phyloP scores from a whole-genome alignment of 2,888 invertebrate species.

The Alsophila aescularia region DNA sequence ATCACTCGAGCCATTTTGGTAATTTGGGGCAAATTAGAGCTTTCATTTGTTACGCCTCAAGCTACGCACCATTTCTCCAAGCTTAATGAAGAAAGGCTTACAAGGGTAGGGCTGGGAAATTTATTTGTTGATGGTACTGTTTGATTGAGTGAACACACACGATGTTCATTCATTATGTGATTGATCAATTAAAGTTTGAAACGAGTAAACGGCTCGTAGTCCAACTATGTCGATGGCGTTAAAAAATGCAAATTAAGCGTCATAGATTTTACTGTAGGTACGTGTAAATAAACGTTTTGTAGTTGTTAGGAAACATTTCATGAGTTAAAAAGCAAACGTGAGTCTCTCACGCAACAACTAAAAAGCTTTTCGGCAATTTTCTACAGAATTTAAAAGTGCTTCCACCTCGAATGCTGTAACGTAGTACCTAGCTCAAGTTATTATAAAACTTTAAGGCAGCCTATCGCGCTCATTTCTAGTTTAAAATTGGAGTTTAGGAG shows the following conservation, averaged over 20 bases:
- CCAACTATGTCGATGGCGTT: too few species aligned
- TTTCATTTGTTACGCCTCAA: conserved; percentile 30
- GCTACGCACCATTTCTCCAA: conserved; percentile 23
- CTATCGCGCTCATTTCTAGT: conserved; percentile 62
- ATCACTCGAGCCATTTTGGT: conserved; percentile 42
- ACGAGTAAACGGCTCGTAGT: too few species aligned
- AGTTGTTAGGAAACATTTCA: conserved; percentile 2
- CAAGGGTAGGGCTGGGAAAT: conserved; percentile 23
- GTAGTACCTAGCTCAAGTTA: too few species aligned
- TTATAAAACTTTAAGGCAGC: conserved; percentile 64
- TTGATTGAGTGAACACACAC: too few species aligned
- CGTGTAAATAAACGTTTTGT: too few species aligned
- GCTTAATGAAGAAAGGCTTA: conserved; percentile 34
- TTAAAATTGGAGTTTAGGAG: conserved; percentile 74
- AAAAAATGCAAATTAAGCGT: too few species aligned
- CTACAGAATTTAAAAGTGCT: conserved; percentile 38
- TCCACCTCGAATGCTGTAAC: conserved; percentile 38
- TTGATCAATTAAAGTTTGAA: too few species aligned
- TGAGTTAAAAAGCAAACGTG: conserved; percentile 7
- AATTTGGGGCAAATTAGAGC: conserved; percentile 47
- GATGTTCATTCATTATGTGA: too few species aligned
- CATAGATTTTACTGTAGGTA: neutral
- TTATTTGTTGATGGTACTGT: conserved; percentile 13
- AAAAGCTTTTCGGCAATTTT: conserved; percentile 14
- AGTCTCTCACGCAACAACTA: conserved; percentile 9